phyloP scores from a whole-genome alignment of 2,113 vertebrate genomes.

The Oncorhynchus kisutch region DNA sequence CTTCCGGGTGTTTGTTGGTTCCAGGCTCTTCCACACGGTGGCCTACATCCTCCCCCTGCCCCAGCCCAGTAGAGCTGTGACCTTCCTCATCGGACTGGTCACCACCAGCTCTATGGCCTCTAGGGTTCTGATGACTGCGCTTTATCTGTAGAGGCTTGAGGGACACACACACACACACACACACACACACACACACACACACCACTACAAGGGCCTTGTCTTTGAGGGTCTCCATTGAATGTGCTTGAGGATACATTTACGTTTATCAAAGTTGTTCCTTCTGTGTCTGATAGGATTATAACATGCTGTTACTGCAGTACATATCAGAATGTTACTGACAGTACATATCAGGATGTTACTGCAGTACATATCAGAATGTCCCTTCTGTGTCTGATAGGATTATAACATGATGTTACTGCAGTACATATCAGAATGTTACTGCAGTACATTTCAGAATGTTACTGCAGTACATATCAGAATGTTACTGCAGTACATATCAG shows the following conservation, averaged over 20 bases:
- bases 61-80: slow-evolving; percentile 81
- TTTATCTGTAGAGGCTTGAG: slow-evolving; percentile 63
- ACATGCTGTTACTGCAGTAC: no score
- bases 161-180: neutral
- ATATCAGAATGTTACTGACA: no score
- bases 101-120: slow-evolving; percentile 80
- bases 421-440: no score
- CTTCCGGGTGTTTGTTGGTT: slow-evolving; percentile 82
- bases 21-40: slow-evolving; percentile 79
- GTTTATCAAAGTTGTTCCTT: neutral
- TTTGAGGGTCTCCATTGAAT: neutral
- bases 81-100: slow-evolving; percentile 61
- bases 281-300: no score
- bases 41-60: slow-evolving; percentile 79
- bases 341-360: no score
- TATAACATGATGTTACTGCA: no score
- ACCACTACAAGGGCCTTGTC: neutral
- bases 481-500: no score
- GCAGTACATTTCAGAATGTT: no score
- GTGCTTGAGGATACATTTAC: neutral
- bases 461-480: no score
- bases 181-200: neutral
- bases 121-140: slow-evolving; percentile 56
- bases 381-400: no score
- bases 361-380: no score